Conservation (phyloP, 2,888 invertebrate genomes). For the Parnassius orleans region DNA sequence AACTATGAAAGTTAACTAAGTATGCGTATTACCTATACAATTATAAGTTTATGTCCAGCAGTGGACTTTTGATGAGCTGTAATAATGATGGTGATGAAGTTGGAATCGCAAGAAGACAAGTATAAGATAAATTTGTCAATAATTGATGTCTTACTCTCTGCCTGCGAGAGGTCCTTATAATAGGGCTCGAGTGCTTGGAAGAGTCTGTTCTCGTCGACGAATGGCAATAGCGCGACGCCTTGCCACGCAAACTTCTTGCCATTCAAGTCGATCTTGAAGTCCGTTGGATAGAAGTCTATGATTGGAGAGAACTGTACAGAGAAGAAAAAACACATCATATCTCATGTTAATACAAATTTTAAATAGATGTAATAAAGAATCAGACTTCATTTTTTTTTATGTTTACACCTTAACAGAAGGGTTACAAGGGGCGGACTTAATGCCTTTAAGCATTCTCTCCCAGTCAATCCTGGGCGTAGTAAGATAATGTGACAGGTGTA, state of each 20-base stretch:
- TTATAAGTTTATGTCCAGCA: no score
- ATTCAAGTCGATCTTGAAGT: constrained; percentile 98
- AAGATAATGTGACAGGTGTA: no score
- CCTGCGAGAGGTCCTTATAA: constrained; percentile 89
- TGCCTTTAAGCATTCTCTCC: no score
- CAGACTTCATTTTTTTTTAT: no score
- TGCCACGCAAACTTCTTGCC: constrained; percentile 99
- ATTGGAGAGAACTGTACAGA: constrained; percentile 89
- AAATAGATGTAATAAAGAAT: not conserved
- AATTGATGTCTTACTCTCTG: constrained; percentile 84
- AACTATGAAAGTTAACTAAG: no score
- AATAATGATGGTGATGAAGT: no score
- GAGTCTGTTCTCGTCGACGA: constrained; percentile 96
- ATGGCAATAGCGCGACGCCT: constrained; percentile 98
- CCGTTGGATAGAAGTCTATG: constrained; percentile 99
- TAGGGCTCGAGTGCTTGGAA: constrained; percentile 91
- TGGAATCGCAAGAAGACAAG: not conserved
- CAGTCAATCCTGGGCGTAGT: no score
- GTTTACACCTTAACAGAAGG: no score
- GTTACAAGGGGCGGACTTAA: no score
- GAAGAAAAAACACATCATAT: constrained; percentile 11
- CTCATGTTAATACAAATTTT: not conserved
- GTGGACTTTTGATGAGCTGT: no score
- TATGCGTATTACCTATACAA: no score
- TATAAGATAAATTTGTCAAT: not conserved